Percentiles rank a stretch among this genome's conserved stretches.
phyloP scores from a whole-genome alignment of 2,113 vertebrate genomes.

The Trachemys scripta region DNA sequence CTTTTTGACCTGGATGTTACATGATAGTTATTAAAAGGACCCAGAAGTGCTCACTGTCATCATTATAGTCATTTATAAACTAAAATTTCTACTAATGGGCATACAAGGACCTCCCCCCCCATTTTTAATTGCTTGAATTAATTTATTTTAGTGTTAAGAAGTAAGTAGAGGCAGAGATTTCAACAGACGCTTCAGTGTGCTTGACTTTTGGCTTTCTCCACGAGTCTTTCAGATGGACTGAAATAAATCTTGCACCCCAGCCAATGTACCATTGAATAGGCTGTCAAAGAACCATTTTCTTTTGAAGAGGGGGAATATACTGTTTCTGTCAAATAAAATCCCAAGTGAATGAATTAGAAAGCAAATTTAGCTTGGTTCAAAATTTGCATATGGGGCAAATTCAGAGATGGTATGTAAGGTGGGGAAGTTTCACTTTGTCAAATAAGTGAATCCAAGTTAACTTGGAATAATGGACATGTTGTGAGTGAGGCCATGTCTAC shows the following conservation, averaged over 20 bases:
- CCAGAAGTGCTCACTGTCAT: background rate
- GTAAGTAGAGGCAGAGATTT: background rate
- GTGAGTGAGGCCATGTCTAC: background rate
- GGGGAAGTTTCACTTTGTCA: background rate
- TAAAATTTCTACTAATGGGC: background rate
- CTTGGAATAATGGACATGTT: background rate
- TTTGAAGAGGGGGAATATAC: background rate
- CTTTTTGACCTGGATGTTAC: conserved; percentile 6
- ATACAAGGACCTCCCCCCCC: background rate
- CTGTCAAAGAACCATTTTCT: accelerated
- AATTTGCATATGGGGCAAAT: background rate
- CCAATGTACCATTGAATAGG: background rate
- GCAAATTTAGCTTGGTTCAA: background rate
- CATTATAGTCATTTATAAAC: background rate
- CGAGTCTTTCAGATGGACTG: conserved; percentile 2
- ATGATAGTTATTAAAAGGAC: background rate
- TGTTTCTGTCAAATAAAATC: background rate
- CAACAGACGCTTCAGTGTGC: background rate
- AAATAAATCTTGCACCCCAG: background rate
- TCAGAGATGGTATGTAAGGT: background rate
- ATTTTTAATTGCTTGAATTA: conserved; percentile 8
- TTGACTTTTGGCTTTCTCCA: background rate
- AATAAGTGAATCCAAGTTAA: background rate
- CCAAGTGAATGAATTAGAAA: background rate
- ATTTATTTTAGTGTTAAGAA: background rate